Conservation (phyloP, 2,113 vertebrate species). For the Pteropus alecto region DNA sequence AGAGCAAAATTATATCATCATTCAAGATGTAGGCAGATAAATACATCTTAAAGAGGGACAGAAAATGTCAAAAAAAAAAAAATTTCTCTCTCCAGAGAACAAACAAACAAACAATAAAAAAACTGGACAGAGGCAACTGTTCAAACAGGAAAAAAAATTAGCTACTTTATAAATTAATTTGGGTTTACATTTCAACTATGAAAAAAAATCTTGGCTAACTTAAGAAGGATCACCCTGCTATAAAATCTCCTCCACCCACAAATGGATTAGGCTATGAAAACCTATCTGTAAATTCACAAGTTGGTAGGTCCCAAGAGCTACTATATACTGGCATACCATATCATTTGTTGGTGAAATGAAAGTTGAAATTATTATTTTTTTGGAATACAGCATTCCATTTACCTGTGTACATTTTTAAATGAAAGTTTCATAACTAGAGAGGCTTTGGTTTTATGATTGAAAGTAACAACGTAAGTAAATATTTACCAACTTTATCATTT, state of each 20-base stretch:
- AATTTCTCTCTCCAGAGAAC: not conserved
- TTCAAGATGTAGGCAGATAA: not conserved
- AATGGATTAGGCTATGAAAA: not conserved
- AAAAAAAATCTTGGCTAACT: not conserved
- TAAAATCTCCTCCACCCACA: not conserved
- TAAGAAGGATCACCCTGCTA: not conserved
- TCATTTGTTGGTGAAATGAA: conserved; percentile 20
- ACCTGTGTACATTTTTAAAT: conserved; percentile 46
- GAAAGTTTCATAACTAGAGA: conserved; percentile 30
- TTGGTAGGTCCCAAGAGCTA: not conserved
- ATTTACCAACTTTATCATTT: conserved; percentile 34
- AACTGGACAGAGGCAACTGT: not conserved
- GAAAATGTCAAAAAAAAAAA: not conserved
- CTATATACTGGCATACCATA: not conserved
- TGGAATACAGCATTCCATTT: conserved; percentile 29
- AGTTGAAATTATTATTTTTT: not conserved
- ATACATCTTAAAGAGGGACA: not conserved
- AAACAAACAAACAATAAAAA: not conserved
- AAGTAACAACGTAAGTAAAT: conserved; percentile 45
- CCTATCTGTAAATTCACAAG: not conserved
- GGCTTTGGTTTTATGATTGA: not conserved
- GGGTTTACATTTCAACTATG: not conserved
- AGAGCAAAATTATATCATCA: not conserved
- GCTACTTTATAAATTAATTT: conserved; percentile 14
- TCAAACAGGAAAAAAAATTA: not conserved